Evolutionary conservation across 2,113 vertebrate genomes (phyloP), one percentile per base, ranked within the genome.

Genomic region (Pyxicephalus adspersus): DNA sequence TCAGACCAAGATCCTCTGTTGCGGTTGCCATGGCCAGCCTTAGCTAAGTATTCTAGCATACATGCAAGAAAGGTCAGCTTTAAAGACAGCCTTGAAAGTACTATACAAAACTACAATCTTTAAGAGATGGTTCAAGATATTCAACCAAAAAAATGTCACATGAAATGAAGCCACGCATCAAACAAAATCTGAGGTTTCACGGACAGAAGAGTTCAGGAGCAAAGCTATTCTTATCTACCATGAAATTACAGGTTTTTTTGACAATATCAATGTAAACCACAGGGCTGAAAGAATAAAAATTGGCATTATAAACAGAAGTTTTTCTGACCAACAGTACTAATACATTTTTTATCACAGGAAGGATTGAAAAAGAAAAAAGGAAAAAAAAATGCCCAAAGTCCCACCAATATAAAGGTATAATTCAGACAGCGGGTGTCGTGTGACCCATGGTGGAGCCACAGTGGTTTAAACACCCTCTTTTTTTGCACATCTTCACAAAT

Each of bases 101-200:
- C 38, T 45, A 45, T 34, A 34, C 6, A 34, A 34, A 34, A 34
- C 31, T 34, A 6, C 31, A 45, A 45, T 45, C 38, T 45, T 8
- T 8, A 45, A 45, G 38, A 45, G 38, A 45, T 45, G 38, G 38
- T 45, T 45, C 11, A 45, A 45, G 38, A 45, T 45, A 45, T 45
- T 45, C 38, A 15, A 45, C 38, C 38, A 45, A 45, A 45, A 45
- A 15, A 45, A 16, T 54, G 57, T 29, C 74, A 74, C 71, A 81
- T 31, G 16, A 26, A n/a, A 68, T 28, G 38, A 13, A 26, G 4
- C 2, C n/a, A 68, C 28, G 29, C 60, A 63, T 18, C 25, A 26
- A 11, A 18, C 60, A 28, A 19, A 63, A 28, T 26, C 13, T 63
- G 23, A 63, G 60, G 60, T 26, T 63, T 63, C 18, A 15, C 23